A percentile compares a stretch with the other conserved stretches of the same genome.
Evolutionary conservation across 1,140 invertebrate genomes (phyloP).

Genomic region (Drosophila quadrilineata): DNA sequence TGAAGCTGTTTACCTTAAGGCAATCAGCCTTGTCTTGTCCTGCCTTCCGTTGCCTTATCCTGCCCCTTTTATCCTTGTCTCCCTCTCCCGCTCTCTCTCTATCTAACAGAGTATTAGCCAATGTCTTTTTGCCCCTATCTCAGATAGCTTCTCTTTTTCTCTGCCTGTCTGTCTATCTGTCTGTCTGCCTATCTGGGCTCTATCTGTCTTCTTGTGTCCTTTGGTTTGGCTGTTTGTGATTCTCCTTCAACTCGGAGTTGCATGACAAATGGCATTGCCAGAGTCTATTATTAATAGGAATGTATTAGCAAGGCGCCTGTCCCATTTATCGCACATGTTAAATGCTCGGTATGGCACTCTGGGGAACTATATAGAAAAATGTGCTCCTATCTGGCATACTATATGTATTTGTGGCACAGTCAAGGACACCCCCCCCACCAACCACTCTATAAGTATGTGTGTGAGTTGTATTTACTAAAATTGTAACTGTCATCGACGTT

Average conservation of each 20-base stretch:
- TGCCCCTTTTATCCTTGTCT: slow-evolving; percentile 1
- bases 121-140: too few species aligned
- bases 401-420: slow-evolving; percentile 2
- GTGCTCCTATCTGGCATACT: slow-evolving; percentile 11
- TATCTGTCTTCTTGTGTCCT: slow-evolving; percentile 4
- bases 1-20: slow-evolving; percentile 46
- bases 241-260: too few species aligned
- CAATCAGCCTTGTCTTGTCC: slow-evolving; percentile 1
- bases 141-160: neutral
- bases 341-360: slow-evolving; percentile 55
- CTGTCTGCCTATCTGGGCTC: neutral
- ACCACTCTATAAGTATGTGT: too few species aligned
- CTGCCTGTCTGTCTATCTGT: neutral
- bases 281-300: slow-evolving; percentile 73
- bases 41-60: too few species aligned
- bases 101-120: too few species aligned
- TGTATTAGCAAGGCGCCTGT: slow-evolving; percentile 56
- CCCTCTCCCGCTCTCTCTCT: neutral
- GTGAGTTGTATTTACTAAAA: slow-evolving; percentile 13
- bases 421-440: too few species aligned
- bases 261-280: slow-evolving; percentile 69
- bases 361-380: slow-evolving; percentile 59
- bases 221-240: too few species aligned
- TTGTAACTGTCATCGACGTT: slow-evolving; percentile 52
- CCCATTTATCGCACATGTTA: slow-evolving; percentile 73